phyloP scores from a whole-genome alignment of 2,888 invertebrate species.

The Cremastinae sp. region DNA sequence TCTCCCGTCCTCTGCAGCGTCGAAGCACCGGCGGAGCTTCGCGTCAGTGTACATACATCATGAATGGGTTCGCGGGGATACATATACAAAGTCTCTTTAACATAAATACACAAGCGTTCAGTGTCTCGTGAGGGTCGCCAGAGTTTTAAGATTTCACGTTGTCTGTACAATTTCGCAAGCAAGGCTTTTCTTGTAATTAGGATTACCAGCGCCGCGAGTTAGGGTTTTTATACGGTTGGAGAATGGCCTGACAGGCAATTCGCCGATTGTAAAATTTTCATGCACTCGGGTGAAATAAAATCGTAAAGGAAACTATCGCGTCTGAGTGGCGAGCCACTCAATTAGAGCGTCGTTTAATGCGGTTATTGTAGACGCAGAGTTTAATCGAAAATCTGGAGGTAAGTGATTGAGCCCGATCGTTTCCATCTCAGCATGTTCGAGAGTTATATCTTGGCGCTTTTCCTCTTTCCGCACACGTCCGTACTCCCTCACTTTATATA shows the following conservation, averaged over 20 bases:
- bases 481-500: background rate
- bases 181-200: too few relatives aligned
- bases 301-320: constrained; percentile 36
- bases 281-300: constrained; percentile 38
- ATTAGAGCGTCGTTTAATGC: constrained; percentile 69
- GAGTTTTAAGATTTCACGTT: background rate
- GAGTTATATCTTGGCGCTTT: constrained; percentile 61
- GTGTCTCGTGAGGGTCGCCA: too few relatives aligned
- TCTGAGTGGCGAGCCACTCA: constrained; percentile 69
- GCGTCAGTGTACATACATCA: constrained; percentile 1
- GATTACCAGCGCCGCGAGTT: background rate
- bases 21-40: constrained; percentile 37
- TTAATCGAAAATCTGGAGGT: constrained; percentile 7
- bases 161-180: too few relatives aligned
- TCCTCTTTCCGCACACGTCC: constrained; percentile 1
- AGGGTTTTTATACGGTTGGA: constrained; percentile 21
- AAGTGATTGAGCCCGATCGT: constrained; percentile 60
- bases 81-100: constrained; percentile 3
- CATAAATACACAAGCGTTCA: background rate
- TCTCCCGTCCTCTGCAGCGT: constrained; percentile 42
- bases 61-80: constrained; percentile 9
- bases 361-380: constrained; percentile 8
- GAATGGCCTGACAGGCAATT: background rate
- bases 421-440: constrained; percentile 73
- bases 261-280: constrained; percentile 14